Base-by-base conservation (phyloP, 2,888 invertebrate species). In the Agrilus cyanescens region DNA sequence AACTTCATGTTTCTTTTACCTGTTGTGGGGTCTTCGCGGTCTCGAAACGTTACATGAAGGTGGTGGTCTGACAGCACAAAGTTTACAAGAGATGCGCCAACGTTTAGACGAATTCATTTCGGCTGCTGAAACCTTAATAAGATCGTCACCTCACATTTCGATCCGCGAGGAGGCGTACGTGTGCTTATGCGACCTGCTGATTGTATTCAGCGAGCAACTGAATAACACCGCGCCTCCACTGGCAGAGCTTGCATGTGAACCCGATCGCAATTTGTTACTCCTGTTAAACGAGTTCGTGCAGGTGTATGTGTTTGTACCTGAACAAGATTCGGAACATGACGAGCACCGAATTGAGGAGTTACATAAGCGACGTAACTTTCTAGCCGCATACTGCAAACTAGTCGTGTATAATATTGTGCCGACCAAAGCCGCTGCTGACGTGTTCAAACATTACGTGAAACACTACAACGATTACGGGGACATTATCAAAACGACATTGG, bases 391-490 rank as follows among this genome's bases (percentile, higher is more conserved):
- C 69, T 96, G 95, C 71, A 99, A 98, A 70, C 74, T 99, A 38
- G 86, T 97, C 56, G 93, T 97, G 40, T 97, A 97, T 73, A 97
- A 96, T 65, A 88, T 96, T 53, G 80, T 97, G 66, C 91, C 90
- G 20, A 88, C 95, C 2, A 82, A 85, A 61, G 78, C 87, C 54
- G 94, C 93, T 12, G 87, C 94, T 0, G 89, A 91, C 63, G 85
- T 98, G 44, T 95, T 98, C 69, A 93, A 94, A 65, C 90, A 96
- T 65, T 98, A 98, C 66, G 91, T 95, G 46, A 93, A 90, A 82
- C 95, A 90, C 65, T 95, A 95, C 69, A 93, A 94, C 64, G 95
- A 97, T 68, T 97, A 95, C 68, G 96, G 97, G 38, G 97, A 97
- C 68, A 96, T 97, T 40, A 85, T 98, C 53, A 99, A 99, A 71